phyloP scores from a whole-genome alignment of 2,888 invertebrate genomes.

The Oscheius sp. region DNA sequence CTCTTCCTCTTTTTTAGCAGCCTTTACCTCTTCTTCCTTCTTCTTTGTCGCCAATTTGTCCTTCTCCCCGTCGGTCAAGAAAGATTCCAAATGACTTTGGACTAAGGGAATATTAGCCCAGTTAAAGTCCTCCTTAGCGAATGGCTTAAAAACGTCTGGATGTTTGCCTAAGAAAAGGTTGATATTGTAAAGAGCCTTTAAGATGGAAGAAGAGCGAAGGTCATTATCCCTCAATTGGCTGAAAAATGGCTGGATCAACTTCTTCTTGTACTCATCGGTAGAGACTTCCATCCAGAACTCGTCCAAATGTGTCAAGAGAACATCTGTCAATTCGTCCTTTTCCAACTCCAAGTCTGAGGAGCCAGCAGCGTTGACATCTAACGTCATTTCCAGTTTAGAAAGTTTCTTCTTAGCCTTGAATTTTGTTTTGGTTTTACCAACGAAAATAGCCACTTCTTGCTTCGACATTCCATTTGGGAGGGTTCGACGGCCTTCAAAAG shows the following conservation, averaged over 20 bases:
- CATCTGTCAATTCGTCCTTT: not conserved
- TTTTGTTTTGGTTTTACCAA: not conserved
- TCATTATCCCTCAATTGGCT: not conserved
- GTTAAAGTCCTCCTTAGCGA: not conserved
- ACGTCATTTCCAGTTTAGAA: not conserved
- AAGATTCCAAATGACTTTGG: not conserved
- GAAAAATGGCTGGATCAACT: not conserved
- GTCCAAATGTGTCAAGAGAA: not conserved
- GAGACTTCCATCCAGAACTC: not conserved
- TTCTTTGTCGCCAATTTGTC: not conserved
- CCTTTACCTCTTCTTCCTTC: not conserved
- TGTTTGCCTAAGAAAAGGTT: not conserved
- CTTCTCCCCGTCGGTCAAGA: not conserved
- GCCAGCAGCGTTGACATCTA: not conserved
- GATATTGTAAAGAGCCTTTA: not conserved
- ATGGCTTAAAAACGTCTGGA: not conserved
- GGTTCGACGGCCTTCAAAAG: not conserved
- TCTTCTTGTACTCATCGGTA: not conserved
- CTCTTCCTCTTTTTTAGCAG: not conserved
- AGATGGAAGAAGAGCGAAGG: not conserved
- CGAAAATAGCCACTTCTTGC: not conserved
- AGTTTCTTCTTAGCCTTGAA: not conserved
- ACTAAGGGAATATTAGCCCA: not conserved
- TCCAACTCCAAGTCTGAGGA: not conserved
- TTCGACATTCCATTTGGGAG: not conserved